Evolutionary conservation across 2,888 invertebrate genomes (phyloP).

Genomic region (Drosophila bunnanda): DNA sequence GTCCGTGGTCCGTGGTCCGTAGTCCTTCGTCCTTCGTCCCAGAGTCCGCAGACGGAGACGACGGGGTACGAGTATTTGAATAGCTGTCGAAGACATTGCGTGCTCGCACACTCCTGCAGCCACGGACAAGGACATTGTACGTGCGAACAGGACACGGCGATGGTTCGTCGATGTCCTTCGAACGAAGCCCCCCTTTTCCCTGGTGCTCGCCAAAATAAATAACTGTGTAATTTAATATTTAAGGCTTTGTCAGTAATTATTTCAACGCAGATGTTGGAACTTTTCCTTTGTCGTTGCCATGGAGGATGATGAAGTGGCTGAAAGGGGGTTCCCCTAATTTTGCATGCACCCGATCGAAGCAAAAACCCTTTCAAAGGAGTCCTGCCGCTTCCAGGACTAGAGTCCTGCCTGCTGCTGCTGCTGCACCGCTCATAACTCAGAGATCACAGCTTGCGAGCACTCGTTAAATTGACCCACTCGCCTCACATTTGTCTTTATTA

Average conservation of each 20-base stretch:
- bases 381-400: too few species aligned
- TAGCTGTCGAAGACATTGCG: constrained; percentile 60
- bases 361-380: background rate
- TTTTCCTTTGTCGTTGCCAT: constrained; percentile 44
- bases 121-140: constrained; percentile 66
- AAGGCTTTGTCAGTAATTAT: constrained; percentile 77
- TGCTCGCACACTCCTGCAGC: constrained; percentile 44
- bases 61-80: constrained; percentile 68
- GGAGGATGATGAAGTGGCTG: constrained; percentile 8
- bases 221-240: constrained; percentile 80
- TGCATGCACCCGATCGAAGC: constrained; percentile 15
- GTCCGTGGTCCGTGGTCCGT: constrained; percentile 24
- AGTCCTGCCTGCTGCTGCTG: background rate
- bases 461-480: constrained; percentile 59
- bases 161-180: constrained; percentile 44
- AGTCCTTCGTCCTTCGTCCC: constrained; percentile 9
- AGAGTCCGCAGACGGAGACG: constrained; percentile 1
- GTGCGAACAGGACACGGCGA: constrained; percentile 37
- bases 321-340: constrained; percentile 4
- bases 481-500: constrained; percentile 75
- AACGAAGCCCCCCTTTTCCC: constrained; percentile 13
- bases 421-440: constrained; percentile 39
- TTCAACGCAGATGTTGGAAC: constrained; percentile 61
- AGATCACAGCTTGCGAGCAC: constrained; percentile 18
- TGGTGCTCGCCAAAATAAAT: constrained; percentile 65